phyloP scores from a whole-genome alignment of 2,113 vertebrate genomes.

The Reinhardtius hippoglossoides region DNA sequence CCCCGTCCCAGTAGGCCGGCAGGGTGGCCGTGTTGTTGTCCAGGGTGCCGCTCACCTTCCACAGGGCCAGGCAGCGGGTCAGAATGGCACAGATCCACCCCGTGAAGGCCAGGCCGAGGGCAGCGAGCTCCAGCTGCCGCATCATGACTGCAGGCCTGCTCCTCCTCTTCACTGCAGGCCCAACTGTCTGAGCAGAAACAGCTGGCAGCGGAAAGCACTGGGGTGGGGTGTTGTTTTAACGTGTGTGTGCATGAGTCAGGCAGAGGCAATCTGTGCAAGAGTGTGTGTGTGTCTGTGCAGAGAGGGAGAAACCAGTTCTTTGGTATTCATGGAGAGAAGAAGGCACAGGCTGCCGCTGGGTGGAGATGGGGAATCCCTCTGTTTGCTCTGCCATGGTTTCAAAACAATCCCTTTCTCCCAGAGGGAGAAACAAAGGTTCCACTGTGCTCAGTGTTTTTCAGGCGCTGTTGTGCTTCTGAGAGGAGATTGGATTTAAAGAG shows the following conservation, averaged over 20 bases:
- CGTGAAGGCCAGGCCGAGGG: conserved; percentile 56
- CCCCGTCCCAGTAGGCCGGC: conserved; percentile 90
- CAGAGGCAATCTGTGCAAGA: conserved; percentile 11
- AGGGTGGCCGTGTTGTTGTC: conserved; percentile 86
- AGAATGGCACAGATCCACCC: conserved; percentile 83
- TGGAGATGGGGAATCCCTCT: conserved; percentile 63
- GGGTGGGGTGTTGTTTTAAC: conserved; percentile 46
- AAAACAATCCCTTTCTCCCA: conserved; percentile 67
- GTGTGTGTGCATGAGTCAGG: conserved; percentile 50
- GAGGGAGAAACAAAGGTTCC: conserved; percentile 59
- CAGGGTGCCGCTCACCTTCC: conserved; percentile 86
- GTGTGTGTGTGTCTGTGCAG: conserved; percentile 30
- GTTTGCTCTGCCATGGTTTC: conserved; percentile 77
- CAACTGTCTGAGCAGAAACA: conserved; percentile 43
- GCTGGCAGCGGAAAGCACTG: conserved; percentile 20
- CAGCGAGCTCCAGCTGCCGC: conserved; percentile 68
- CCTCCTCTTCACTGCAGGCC: conserved; percentile 36
- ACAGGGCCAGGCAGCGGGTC: conserved; percentile 88
- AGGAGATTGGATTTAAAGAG: conserved; percentile 33
- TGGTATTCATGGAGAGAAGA: conserved; percentile 63
- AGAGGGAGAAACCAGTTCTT: conserved; percentile 59
- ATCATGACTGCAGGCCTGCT: conserved; percentile 67
- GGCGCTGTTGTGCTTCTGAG: background rate
- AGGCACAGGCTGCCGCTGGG: conserved; percentile 49
- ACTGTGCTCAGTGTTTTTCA: conserved; percentile 44